phyloP scores from a whole-genome alignment of 2,113 vertebrate genomes.

The Crotalus horridus region DNA sequence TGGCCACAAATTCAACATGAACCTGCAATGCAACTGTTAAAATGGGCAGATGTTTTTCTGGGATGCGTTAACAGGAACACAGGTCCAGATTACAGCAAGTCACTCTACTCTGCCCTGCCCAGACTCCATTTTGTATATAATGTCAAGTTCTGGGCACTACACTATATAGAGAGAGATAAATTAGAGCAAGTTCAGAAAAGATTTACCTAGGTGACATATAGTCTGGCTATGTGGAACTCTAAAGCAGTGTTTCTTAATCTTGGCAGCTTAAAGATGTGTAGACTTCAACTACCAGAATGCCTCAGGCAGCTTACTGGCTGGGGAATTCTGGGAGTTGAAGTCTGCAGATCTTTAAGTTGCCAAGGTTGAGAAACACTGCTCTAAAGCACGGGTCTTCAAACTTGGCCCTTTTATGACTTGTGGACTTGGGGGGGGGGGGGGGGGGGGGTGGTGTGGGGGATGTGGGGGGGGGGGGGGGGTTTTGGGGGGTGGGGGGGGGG shows the following conservation, averaged over 20 bases:
- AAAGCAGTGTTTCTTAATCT: background rate
- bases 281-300: background rate
- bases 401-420: too few relatives aligned
- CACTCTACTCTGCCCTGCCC: background rate
- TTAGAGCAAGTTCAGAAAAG: background rate
- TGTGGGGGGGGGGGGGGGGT: too few relatives aligned
- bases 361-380: too few relatives aligned
- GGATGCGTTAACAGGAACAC: background rate
- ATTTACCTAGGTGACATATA: background rate
- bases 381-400: too few relatives aligned
- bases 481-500: too few relatives aligned
- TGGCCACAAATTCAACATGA: background rate
- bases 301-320: too few relatives aligned
- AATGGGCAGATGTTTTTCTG: background rate
- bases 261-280: background rate
- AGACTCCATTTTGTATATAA: background rate
- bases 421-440: too few relatives aligned
- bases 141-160: background rate
- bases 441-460: too few relatives aligned
- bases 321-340: too few relatives aligned
- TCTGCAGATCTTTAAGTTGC: too few relatives aligned
- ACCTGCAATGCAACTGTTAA: background rate
- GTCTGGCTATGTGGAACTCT: background rate
- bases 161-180: background rate
- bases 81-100: background rate